Evolutionary conservation across 2,113 vertebrate species (phyloP).

Genomic region (Mesocricetus auratus): DNA sequence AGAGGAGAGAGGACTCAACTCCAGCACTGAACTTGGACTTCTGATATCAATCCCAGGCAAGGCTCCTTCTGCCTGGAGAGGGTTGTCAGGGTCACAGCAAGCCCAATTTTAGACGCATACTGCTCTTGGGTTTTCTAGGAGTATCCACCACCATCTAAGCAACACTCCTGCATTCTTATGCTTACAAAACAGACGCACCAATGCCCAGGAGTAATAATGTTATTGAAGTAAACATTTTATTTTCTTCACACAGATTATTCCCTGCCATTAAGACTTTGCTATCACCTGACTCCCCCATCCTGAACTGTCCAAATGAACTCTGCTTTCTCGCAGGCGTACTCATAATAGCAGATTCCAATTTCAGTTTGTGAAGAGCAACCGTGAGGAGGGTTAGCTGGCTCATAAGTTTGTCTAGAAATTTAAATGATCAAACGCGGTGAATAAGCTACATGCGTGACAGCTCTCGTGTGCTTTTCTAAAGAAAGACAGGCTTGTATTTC

Average conservation of each 20-base stretch:
- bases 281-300: not conserved
- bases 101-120: not conserved
- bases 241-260: not conserved
- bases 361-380: not conserved
- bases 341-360: not conserved
- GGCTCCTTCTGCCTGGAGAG: not conserved
- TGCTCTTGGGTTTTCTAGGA: not conserved
- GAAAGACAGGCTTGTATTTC: not conserved
- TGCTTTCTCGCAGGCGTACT: not conserved
- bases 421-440: not conserved
- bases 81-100: accelerated
- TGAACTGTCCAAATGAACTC: not conserved
- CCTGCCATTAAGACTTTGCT: not conserved
- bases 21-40: not conserved
- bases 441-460: not conserved
- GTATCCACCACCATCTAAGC: not conserved
- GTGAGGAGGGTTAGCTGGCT: not conserved
- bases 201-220: not conserved
- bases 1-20: not conserved
- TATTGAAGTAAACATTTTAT: constrained; percentile 8
- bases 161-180: not conserved
- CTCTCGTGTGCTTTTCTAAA: not conserved
- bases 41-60: not conserved
- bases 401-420: not conserved
- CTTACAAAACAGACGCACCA: constrained; percentile 14